Percentiles rank a stretch among this genome's conserved stretches.
These are phyloP conservation scores for Rhynchophorus ferrugineus DNA, from an alignment of 1,140 invertebrate genomes.

Conservation along the genomic window DNA sequence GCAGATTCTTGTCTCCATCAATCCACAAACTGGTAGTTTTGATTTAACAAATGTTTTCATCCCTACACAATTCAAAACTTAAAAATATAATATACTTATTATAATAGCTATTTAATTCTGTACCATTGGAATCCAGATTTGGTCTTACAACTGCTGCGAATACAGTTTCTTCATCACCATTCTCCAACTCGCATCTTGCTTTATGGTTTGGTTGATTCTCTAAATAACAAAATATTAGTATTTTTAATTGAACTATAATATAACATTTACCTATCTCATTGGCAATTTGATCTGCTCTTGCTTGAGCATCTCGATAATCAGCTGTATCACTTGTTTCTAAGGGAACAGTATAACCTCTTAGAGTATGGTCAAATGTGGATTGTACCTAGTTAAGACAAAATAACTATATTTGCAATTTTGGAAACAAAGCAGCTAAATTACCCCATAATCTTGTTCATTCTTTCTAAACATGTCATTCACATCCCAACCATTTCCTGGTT, in stretches of 20 bases:
- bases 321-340: constrained; percentile 76
- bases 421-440: constrained; percentile 43
- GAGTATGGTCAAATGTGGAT: constrained; percentile 65
- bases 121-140: constrained; percentile 21
- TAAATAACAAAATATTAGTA: not conserved
- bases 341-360: constrained; percentile 86
- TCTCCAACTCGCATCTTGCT: constrained; percentile 76
- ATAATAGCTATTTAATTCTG: too few relatives aligned
- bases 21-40: too few relatives aligned
- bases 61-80: too few relatives aligned
- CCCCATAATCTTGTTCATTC: constrained; percentile 85
- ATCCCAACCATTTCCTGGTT: constrained; percentile 86
- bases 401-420: not conserved
- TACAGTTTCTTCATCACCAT: constrained; percentile 83
- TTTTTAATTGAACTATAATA: not conserved
- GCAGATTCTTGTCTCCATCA: too few relatives aligned
- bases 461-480: constrained; percentile 89
- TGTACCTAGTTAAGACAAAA: constrained; percentile 3
- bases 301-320: constrained; percentile 75
- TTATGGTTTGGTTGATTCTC: constrained; percentile 75
- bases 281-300: constrained; percentile 79
- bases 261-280: constrained; percentile 71
- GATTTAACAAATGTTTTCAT: too few relatives aligned
- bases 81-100: too few relatives aligned
- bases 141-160: constrained; percentile 66